Base-by-base conservation (phyloP, 2,888 invertebrate genomes). In the Strigamia crassipes region DNA sequence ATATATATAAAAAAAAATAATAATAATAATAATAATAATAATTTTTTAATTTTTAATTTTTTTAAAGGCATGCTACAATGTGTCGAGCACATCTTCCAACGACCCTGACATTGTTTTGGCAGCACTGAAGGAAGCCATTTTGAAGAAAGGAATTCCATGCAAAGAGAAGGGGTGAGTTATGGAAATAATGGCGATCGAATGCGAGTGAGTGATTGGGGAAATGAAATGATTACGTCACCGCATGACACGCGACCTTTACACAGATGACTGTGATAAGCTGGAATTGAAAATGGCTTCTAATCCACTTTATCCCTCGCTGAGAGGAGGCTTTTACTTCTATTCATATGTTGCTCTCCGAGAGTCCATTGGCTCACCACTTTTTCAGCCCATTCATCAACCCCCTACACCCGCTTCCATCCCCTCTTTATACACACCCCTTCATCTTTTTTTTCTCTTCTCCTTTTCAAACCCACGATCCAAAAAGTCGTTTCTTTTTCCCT, bases 81-180 rank as follows among this genome's bases (percentile, higher is more conserved):
- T 94, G 79, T 93, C 93, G 8, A 91, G 92, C 78, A 93, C 93
- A 3, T 91, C 91, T 56, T 92, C 91, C 84, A 90, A 89, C 78
- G 91, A 91, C 87, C 91, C 93, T 5, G 92, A 92, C 84, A 88
- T 90, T 84, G 92, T 93, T 15, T 88, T 93, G 80, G 89, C 88
- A 38, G 90, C 91, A 86, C 88, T 94, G 77, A 90, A 90, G 81
- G 89, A 89, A 80, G 92, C 91, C 1, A 89, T 94, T 83, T 89
- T 90, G 77, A 90, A 89, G 84, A 92, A 91, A 87, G 92, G 91
- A 83, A 91, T 93, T 82, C 87, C 89, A 42, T 92, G 91, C 87
- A 90, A 90, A 84, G 90, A 92, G 85, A 91, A 91, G 88, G 92
- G 92, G 92, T 93, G 88, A 90, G 90, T 87, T n/a, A n/a, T n/a